Evolutionary conservation across 2,113 vertebrate genomes (phyloP).

Genomic region (Salvator merianae): DNA sequence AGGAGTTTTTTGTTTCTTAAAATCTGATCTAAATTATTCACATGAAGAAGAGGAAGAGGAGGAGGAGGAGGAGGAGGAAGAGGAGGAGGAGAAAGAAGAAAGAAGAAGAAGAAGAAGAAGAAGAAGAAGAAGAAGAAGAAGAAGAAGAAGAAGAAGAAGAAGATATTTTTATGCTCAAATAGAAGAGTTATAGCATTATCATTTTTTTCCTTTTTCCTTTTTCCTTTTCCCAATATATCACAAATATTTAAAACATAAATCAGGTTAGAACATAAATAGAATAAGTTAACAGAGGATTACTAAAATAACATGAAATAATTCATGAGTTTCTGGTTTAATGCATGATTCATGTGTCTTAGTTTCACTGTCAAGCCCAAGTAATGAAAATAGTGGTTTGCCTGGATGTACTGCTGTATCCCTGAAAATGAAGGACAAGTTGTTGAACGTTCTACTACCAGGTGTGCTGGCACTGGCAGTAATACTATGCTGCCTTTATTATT

Average conservation of each 20-base stretch:
- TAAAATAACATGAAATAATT: slow-evolving; percentile 43
- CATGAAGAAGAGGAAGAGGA: slow-evolving; percentile 13
- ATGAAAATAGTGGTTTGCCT: neutral
- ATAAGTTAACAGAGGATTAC: slow-evolving; percentile 18
- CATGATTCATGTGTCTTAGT: slow-evolving; percentile 16
- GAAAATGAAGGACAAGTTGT: neutral
- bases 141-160: slow-evolving; percentile 21
- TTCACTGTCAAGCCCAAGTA: slow-evolving; percentile 5
- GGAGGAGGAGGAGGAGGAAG: too few species aligned
- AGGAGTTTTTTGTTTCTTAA: neutral
- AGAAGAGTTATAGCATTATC: neutral
- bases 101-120: too few species aligned
- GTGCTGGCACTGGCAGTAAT: too few species aligned
- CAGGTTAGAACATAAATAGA: slow-evolving; percentile 11
- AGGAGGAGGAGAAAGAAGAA: too few species aligned
- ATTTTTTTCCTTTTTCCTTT: neutral
- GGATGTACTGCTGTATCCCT: too few species aligned
- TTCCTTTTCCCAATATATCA: slow-evolving; percentile 7
- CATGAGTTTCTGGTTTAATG: slow-evolving; percentile 37
- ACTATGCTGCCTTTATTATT: too few species aligned
- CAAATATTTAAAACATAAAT: slow-evolving; percentile 29
- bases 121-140: too few species aligned
- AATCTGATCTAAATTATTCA: slow-evolving; percentile 12
- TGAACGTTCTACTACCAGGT: too few species aligned
- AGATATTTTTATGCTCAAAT: slow-evolving; percentile 7